Base-by-base conservation (phyloP, 1,140 invertebrate species). In the Brachionus paranguensis region DNA sequence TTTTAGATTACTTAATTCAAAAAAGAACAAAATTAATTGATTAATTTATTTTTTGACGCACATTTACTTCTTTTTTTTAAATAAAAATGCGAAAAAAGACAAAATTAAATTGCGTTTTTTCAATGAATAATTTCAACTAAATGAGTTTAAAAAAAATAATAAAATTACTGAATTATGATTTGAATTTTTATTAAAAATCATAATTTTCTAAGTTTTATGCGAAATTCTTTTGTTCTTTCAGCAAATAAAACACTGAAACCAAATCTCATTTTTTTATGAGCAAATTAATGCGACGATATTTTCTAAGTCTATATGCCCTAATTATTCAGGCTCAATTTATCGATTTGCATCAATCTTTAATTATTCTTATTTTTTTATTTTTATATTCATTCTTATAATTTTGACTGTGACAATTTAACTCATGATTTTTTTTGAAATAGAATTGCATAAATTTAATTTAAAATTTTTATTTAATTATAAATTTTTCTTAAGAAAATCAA, bases 111-210 rank as follows among this genome's bases (percentile, higher is more conserved):
- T 65, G 60, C 60, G 60, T 11, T 65, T 68, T 37, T 68, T 33
- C 3, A 68, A 68, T 33, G 33, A 68, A 68, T 12, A 68, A 33
- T 68, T 33, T 27, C 65, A 68, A 68, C n/a, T 68, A 20, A 24
- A 27, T 7, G 14, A 68, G 33, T 68, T 7, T 11, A 41, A 6
- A 33, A 33, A 11, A 14, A 14, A 68, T 24, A 53, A 17, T 53
- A 53, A 53, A 53, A n/a, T 53, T 14, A 17, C 14, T 53, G 27
- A 68, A 68, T 68, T 68, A 68, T 68, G 65, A 68, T 68, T 68
- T 68, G 65, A 68, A 68, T 41, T 68, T 68, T 68, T 33, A 68
- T n/a, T 68, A 24, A 68, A 68, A 68, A 33, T 68, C 33, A 68
- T 68, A 68, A 68, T 68, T 33, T 68, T 12, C 4, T 37, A 68